Evolutionary conservation across 2,113 vertebrate genomes (phyloP), one percentile per base, ranked within the genome.

Genomic region (Salvelinus namaycush): DNA sequence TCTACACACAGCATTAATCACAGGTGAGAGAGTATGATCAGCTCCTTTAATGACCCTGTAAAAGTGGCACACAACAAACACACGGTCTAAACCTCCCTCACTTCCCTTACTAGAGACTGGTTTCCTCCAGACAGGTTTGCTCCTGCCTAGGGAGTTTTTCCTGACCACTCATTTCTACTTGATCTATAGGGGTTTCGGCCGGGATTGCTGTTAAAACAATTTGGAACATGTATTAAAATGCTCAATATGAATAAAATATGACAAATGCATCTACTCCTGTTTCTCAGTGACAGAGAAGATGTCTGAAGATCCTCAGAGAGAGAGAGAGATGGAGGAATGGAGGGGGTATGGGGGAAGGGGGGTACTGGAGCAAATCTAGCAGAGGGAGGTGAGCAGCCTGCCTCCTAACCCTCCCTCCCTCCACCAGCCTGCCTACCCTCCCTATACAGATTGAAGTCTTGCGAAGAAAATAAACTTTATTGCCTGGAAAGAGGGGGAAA

Each of bases 381-480:
- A 95, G 93, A 94, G 94, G 96, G 95, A 96, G 94, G 95, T 95
- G 89, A 91, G 96, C 95, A 95, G 96, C 95, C 95, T 94, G 95
- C 85, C 80, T 44, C 39, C 39, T 44, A 44, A 44, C 39, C 39
- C 39, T 44, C 18, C 60, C 22, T 34, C n/a, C 24, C 64, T 24
- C 68, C 76, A 71, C 12, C 48, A 27, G 49, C 51, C 70, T 31
- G 5, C 49, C 26, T 9, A 13, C 49, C 96, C 95, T 94, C 94
- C 95, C 95, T 93, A 94, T 94, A 93, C 95, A 96, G 96, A 97
- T 96, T 96, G 95, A 98, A 99, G 96, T 97, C 97, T 97, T 96
- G 96, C 93, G 96, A 97, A 98, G 96, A 98, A 98, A 99, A 98
- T 98, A 98, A 99, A 99, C 96, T 99, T 99, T 99, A 99, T 98